Base-by-base conservation (phyloP, 2,888 invertebrate genomes). In the Escarpia spicata region DNA sequence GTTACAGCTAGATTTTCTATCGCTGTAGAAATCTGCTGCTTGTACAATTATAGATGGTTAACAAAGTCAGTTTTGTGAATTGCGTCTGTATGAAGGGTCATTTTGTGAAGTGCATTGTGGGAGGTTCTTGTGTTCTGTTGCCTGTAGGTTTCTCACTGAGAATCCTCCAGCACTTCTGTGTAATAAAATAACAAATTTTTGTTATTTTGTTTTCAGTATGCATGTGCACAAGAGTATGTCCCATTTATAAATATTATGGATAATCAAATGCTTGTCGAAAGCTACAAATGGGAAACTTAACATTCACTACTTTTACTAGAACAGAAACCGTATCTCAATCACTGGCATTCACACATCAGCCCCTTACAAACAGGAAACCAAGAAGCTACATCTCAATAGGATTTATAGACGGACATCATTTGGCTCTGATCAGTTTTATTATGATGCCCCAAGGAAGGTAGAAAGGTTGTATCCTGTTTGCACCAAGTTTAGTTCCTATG, bases 61-160 rank as follows among this genome's bases (percentile, higher is more conserved):
- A 75, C 75, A 75, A 75, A 75, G 75, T 75, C 19, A 75, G 75
- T 75, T 75, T 75, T 75, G 75, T 75, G 75, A 75, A 75, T 26
- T n/a, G 75, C 26, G 75, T 52, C 52, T 75, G 75, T 75, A 75
- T n/a, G 75, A n/a, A 75, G n/a, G 75, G 75, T 75, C 26, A 75
- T 19, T 75, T 75, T 75, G 26, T 75, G 75, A 75, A 26, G 75
- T 75, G 75, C 6, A 26, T 75, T n/a, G n/a, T n/a, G 75, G 19
- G 6, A n/a, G 26, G 19, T 26, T 19, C 26, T 26, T 15, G 75
- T 19, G 75, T 75, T 75, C 75, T 26, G 75, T 75, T 26, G 75
- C 75, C 15, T 75, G 75, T 75, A 75, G n/a, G 6, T 26, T 75
- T 75, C 26, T 75, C 75, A 75, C 19, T 52, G 52, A 75, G 26